Base-by-base conservation (phyloP, 2,888 invertebrate species). In the Hedya salicella region DNA sequence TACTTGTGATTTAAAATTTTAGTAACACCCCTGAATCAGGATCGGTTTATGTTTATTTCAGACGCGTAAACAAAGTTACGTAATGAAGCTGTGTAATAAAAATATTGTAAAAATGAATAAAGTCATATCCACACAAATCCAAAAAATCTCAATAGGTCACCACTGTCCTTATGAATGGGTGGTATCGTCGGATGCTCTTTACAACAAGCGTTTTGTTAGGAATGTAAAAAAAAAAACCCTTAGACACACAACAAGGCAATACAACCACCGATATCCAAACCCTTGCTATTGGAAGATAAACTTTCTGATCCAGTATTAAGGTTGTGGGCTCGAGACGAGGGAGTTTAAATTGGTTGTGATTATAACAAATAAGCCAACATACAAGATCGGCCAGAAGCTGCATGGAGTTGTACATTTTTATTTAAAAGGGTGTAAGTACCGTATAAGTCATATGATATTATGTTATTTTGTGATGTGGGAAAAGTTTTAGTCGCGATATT, bases 171-270 rank as follows among this genome's bases (percentile, higher is more conserved):
- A 92, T 92, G 92, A 92, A 92, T 92, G 92, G 91, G 91, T 91
- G 92, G 91, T 87, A 91, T 90, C 85, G 88, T 88, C 90, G 88
- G 88, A 79, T 85, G 86, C 90, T 88, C 90, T 90, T 90, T 91
- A 91, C 89, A 91, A 88, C 88, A 85, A 86, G 86, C 89, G 88
- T 91, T 91, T 91, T 91, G 92, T 92, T 85, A 83, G 91, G 92
- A 92, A 92, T 92, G 92, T 88, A 85, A 91, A 90, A 92, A 92
- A 92, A 92, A 92, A 91, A 92, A 87, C 85, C 87, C 80, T 89
- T 86, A 89, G 89, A 89, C 88, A 90, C 89, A 88, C 88, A 89
- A 85, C 82, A 85, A 78, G 84, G 86, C 86, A 84, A 81, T 76
- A 76, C 76, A 78, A 73, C 73, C 82, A 79, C 85, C 84, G 50